phyloP scores from a whole-genome alignment of 1,140 invertebrate species.

The Penaeus vannamei region DNA sequence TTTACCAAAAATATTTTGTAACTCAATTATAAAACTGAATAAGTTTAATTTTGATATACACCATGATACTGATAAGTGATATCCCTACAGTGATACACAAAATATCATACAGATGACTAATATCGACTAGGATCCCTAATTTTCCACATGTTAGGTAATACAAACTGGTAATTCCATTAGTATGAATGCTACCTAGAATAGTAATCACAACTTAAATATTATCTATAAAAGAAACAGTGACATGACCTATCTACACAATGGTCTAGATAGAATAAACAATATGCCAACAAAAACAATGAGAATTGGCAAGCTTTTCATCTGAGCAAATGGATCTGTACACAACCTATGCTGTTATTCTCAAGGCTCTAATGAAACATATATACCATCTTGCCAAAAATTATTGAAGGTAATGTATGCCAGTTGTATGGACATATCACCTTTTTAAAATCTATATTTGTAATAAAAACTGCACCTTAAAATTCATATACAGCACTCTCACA shows the following conservation, averaged over 20 bases:
- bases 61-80: too few relatives aligned
- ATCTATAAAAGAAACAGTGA: conserved; percentile 31
- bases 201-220: conserved; percentile 47
- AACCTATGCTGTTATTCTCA: too few relatives aligned
- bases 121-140: conserved; percentile 45
- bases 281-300: neutral
- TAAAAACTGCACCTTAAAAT: neutral
- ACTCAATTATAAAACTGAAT: too few relatives aligned
- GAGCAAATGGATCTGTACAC: neutral
- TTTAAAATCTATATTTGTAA: neutral
- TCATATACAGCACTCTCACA: conserved; percentile 34
- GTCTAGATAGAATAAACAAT: conserved; percentile 28
- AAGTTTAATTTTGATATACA: too few relatives aligned
- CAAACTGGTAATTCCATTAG: conserved; percentile 44
- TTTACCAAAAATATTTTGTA: too few relatives aligned
- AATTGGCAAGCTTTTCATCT: neutral
- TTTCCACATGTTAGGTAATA: conserved; percentile 38
- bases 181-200: conserved; percentile 42
- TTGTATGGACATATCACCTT: too few relatives aligned
- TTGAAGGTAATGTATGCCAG: too few relatives aligned
- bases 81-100: too few relatives aligned
- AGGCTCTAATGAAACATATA: too few relatives aligned
- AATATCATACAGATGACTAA: conserved; percentile 33
- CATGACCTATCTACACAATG: conserved; percentile 28
- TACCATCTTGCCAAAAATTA: too few relatives aligned